Conservation (phyloP, 30 jellyfish, hydroid and myxozoan species). For the Aurelia aurita complex sp. Pacific region DNA sequence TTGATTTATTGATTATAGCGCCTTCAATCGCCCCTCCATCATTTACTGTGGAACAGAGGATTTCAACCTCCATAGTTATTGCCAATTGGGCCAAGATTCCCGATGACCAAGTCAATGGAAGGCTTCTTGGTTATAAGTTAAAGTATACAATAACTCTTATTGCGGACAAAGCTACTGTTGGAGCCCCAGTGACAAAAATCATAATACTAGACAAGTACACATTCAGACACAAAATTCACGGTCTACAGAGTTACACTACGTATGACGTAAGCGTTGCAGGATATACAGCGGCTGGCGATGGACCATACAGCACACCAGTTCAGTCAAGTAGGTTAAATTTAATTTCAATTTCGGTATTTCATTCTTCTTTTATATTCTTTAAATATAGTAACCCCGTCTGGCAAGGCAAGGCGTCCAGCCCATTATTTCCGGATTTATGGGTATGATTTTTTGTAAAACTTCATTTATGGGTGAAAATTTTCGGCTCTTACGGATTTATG, state of each 20-base stretch:
- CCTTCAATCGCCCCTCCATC: constrained; percentile 54
- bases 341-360: too few species aligned
- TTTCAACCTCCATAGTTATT: constrained; percentile 10
- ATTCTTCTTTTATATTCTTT: too few species aligned
- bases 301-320: constrained; percentile 48
- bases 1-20: background rate
- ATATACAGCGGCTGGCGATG: constrained; percentile 59
- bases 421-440: too few species aligned
- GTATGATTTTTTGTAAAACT: too few species aligned
- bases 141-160: constrained; percentile 24
- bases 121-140: constrained; percentile 59
- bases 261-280: constrained; percentile 53
- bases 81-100: constrained; percentile 55
- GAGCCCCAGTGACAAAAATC: constrained; percentile 17
- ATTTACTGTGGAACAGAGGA: constrained; percentile 10
- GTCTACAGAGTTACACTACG: constrained; percentile 50
- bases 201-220: constrained; percentile 49
- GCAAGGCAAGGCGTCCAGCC: too few species aligned
- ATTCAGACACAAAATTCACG: constrained; percentile 15
- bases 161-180: constrained; percentile 16
- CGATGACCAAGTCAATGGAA: constrained; percentile 49
- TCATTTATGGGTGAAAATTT: too few species aligned
- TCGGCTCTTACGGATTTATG: too few species aligned
- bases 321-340: constrained; percentile 47
- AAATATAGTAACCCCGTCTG: too few species aligned